phyloP scores from a whole-genome alignment of 2,888 invertebrate species.

The Linnaemya tessellans region DNA sequence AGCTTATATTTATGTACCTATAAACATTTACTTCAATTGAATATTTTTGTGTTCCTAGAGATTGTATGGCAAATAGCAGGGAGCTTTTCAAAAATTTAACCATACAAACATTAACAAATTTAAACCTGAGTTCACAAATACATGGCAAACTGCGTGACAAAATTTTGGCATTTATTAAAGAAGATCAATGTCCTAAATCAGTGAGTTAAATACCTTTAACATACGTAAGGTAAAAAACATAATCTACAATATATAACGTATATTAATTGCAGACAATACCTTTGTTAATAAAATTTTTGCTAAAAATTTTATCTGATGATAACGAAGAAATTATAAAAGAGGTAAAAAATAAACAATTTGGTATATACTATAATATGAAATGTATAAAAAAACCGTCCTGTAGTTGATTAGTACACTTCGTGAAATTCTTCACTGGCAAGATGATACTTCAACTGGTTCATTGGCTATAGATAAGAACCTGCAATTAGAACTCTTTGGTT shows the following conservation, averaged over 20 bases:
- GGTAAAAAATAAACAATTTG: slow-evolving; percentile 72
- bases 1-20: slow-evolving; percentile 44
- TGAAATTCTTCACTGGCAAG: slow-evolving; percentile 76
- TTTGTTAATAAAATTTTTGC: slow-evolving; percentile 78
- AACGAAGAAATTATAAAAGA: slow-evolving; percentile 78
- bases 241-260: background rate
- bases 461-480: slow-evolving; percentile 75
- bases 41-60: slow-evolving; percentile 73
- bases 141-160: slow-evolving; percentile 78
- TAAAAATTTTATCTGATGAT: slow-evolving; percentile 79
- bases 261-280: slow-evolving; percentile 76
- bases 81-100: slow-evolving; percentile 79
- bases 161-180: slow-evolving; percentile 79
- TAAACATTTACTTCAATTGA: background rate
- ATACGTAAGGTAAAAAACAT: background rate
- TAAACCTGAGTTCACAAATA: slow-evolving; percentile 77
- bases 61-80: slow-evolving; percentile 77
- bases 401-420: slow-evolving; percentile 79
- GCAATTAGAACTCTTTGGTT: slow-evolving; percentile 80
- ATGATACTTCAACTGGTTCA: slow-evolving; percentile 35
- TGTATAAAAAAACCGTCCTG: slow-evolving; percentile 15
- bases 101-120: slow-evolving; percentile 79
- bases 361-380: slow-evolving; percentile 1
- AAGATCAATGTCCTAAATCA: slow-evolving; percentile 76
- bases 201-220: slow-evolving; percentile 70